These are phyloP conservation scores for Bembecia ichneumoniformis DNA, from an alignment of 2,888 invertebrate species.

Conservation along the genomic window DNA sequence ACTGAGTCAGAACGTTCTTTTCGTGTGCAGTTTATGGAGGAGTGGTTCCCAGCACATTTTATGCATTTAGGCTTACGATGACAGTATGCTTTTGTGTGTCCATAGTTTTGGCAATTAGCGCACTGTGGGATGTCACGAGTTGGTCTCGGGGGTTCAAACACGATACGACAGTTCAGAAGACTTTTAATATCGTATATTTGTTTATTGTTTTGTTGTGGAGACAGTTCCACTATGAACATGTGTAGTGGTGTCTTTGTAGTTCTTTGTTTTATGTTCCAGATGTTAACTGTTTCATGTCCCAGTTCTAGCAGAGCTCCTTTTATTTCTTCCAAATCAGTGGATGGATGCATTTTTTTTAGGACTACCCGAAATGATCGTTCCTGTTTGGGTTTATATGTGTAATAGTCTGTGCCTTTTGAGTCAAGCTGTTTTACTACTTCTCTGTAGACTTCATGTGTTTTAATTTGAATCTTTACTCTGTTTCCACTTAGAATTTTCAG, in stretches of 20 bases:
- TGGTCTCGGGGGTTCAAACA: slow-evolving; percentile 13
- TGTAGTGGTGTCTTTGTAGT: slow-evolving; percentile 3
- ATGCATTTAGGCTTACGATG: slow-evolving; percentile 13
- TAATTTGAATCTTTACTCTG: slow-evolving; percentile 4
- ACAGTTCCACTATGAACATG: slow-evolving; percentile 2
- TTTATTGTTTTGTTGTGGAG: neutral
- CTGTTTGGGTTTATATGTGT: slow-evolving; percentile 10
- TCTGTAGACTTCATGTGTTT: slow-evolving; percentile 3
- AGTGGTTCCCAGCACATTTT: slow-evolving; percentile 14
- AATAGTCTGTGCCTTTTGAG: slow-evolving; percentile 8
- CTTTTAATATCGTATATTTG: neutral
- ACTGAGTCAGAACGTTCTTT: slow-evolving; percentile 13
- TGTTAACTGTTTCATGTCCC: slow-evolving; percentile 3
- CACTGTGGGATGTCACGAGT: slow-evolving; percentile 14
- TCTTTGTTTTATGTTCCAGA: slow-evolving; percentile 7
- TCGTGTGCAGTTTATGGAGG: slow-evolving; percentile 5
- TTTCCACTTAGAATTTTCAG: slow-evolving; percentile 1
- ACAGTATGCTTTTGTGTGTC: slow-evolving; percentile 16
- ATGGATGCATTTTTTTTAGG: slow-evolving; percentile 9
- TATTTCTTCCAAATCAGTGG: slow-evolving; percentile 7
- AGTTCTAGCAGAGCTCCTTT: slow-evolving; percentile 4
- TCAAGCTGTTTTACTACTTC: slow-evolving; percentile 4
- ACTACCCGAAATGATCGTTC: slow-evolving; percentile 6
- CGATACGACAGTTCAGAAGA: neutral
- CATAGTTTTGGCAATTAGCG: slow-evolving; percentile 16